Base-by-base conservation (phyloP, 30 jellyfish, hydroid and myxozoan genomes). In the Phacellophora camtschatica region DNA sequence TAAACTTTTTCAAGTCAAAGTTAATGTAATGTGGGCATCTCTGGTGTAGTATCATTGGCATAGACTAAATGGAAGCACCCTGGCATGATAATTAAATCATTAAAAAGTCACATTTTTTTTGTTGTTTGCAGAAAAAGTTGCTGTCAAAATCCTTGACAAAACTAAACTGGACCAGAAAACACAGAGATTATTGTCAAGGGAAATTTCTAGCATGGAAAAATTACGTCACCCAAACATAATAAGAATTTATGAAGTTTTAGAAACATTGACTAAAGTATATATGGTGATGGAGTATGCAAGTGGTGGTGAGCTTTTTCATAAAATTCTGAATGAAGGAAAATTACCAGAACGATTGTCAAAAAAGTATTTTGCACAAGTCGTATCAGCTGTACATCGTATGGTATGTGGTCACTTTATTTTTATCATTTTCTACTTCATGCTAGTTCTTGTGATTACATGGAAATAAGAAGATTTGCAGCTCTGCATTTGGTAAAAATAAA, bases 241-340 rank as follows among this genome's bases (percentile, higher is more conserved):
- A 11, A 88, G 98, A 51, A 77, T 90, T 2, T 90, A 84, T 66
- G 98, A 90, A 79, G 98, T 90, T 6, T 50, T 90, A 53, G 98
- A 90, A 55, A 90, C 98, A 28, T 13, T 85, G 15, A 41, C 95
- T 6, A 82, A 90, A 27, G 74, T 90, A 3, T 80, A 84, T 49
- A 90, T 90, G 80, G 89, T 85, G 33, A 77, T 90, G 77, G 98
- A 90, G 31, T 90, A 90, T 65, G 98, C 98, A 3, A 71, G 85
- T 48, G 90, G 86, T 41, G 98, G 98, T 5, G 98, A 90, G 67
- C 87, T 90, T 18, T 90, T 90, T 71, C 98, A 90, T 54, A 90
- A 90, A 51, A 90, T 90, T 12, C 50, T 90, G 23, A 84, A 85
- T 43, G 95, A 90, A 57, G 98, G 98, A 31, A 85, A 85, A 58